A percentile compares a stretch with the other conserved stretches of the same genome.
Conservation (phyloP, 2,113 vertebrate genomes). For the Thinocorus orbignyianus region DNA sequence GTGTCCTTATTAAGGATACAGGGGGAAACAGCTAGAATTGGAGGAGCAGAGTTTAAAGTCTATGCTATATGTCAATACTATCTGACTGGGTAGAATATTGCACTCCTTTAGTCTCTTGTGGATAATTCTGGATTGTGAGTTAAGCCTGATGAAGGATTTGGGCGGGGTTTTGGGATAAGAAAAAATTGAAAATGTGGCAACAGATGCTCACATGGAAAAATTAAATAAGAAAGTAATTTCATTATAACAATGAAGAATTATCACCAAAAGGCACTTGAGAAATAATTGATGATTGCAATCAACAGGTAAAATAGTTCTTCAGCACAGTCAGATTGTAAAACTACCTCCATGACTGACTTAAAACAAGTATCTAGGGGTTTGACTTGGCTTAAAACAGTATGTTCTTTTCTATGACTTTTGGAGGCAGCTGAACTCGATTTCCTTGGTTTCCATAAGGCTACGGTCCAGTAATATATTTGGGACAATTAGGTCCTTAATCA, state of each 20-base stretch:
- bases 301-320: not conserved
- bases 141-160: not conserved
- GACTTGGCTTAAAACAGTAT: not conserved
- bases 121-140: not conserved
- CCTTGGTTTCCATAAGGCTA: not conserved
- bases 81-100: not conserved
- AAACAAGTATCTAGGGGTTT: not conserved
- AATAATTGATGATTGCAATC: not conserved
- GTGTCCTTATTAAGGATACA: not conserved
- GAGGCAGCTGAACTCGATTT: not conserved
- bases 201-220: not conserved
- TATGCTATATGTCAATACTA: fast-evolving
- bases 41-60: not conserved
- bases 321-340: slow-evolving; percentile 3
- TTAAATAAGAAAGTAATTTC: not conserved
- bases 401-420: not conserved
- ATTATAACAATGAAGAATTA: not conserved
- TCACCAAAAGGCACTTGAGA: not conserved
- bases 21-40: not conserved
- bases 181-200: not conserved
- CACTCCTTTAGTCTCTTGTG: not conserved
- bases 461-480: not conserved
- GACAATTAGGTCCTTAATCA: slow-evolving; percentile 11
- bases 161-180: not conserved
- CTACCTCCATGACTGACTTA: not conserved